Conservation (phyloP, 2,888 invertebrate genomes). For the Monoplex corrugatus region DNA sequence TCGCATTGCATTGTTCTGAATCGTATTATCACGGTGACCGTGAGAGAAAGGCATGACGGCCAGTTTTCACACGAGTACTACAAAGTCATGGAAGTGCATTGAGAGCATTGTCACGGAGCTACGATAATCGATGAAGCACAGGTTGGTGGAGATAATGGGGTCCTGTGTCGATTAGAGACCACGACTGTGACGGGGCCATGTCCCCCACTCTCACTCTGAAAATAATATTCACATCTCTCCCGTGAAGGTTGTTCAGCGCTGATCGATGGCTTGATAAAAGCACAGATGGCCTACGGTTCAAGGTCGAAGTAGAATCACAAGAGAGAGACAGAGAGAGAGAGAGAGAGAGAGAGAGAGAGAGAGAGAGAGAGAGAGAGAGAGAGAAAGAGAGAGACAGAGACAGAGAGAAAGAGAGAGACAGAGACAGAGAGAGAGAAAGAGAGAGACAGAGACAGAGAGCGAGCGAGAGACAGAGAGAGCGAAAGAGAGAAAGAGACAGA, state of each 20-base stretch:
- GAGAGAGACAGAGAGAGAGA: neutral
- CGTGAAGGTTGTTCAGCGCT: no score
- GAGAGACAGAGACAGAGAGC: neutral
- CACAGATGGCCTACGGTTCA: no score
- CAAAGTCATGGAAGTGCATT: no score
- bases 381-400: conserved; percentile 1
- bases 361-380: conserved; percentile 14
- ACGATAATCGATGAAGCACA: no score
- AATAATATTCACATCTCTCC: neutral
- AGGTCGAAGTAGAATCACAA: no score
- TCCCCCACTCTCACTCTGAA: neutral
- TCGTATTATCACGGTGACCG: no score
- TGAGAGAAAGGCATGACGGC: no score
- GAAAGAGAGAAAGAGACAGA: neutral
- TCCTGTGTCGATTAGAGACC: neutral
- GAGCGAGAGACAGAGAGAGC: neutral
- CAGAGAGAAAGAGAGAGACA: neutral
- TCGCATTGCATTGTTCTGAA: no score
- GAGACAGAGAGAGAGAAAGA: neutral
- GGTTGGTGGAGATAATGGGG: no score
- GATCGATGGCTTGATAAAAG: no score
- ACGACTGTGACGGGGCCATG: neutral
- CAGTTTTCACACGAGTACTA: no score
- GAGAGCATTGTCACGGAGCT: no score
- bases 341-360: neutral